A percentile compares a stretch with the other conserved stretches of the same genome.
Evolutionary conservation across 2,797 vertebrate species (phyloP).

Genomic region (Crypturellus tataupa): DNA sequence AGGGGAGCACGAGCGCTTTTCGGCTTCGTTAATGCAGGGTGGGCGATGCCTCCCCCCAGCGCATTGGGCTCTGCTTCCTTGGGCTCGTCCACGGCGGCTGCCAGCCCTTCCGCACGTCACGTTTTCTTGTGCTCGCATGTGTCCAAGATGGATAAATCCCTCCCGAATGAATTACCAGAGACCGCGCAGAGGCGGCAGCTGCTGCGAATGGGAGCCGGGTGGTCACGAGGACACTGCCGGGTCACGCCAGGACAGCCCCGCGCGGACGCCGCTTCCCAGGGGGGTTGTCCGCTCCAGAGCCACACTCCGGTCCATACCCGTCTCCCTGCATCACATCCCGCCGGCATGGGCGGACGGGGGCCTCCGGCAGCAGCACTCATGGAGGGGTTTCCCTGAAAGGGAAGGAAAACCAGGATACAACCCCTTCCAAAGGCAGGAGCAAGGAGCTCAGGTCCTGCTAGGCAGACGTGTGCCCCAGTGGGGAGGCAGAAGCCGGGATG

Average conservation of each 20-base stretch:
- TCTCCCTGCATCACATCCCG: background rate
- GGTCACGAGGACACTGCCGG: background rate
- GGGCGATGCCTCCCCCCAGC: rapidly evolving
- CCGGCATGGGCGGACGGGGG: background rate
- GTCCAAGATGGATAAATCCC: background rate
- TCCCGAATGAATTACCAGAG: background rate
- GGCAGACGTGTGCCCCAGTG: too few species aligned
- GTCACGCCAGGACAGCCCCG: background rate
- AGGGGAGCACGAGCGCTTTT: rapidly evolving
- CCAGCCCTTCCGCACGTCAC: background rate
- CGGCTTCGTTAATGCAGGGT: background rate
- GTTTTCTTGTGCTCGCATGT: background rate
- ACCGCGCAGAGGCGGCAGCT: background rate
- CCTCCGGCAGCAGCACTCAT: too few species aligned
- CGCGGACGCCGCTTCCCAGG: background rate
- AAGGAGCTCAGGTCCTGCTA: background rate
- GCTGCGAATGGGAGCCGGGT: background rate
- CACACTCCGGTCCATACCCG: rapidly evolving
- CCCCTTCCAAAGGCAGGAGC: background rate
- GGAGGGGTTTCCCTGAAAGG: background rate
- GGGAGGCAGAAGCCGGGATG: background rate
- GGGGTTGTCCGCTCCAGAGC: background rate
- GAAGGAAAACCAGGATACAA: background rate
- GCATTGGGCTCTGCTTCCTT: background rate
- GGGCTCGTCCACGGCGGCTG: rapidly evolving